phyloP scores from a whole-genome alignment of 2,113 vertebrate genomes.

The Ophthalmolycus amberensis region DNA sequence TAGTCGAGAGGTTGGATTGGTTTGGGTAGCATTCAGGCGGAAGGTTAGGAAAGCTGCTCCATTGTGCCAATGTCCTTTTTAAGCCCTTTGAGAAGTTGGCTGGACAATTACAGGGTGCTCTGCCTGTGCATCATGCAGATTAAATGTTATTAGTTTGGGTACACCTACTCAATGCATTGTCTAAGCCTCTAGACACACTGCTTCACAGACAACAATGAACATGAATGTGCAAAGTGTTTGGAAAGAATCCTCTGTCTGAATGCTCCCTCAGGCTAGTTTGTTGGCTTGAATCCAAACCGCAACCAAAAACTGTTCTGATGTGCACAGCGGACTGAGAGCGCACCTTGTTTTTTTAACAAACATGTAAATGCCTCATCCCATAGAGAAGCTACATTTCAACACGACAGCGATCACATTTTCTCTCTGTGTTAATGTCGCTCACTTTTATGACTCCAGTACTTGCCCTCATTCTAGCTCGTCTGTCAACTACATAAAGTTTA shows the following conservation, averaged over 20 bases:
- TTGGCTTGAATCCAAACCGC: slow-evolving; percentile 17
- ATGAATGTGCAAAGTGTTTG: slow-evolving; percentile 36
- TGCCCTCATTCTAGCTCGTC: background rate
- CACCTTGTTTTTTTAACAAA: background rate
- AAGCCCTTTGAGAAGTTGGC: slow-evolving; percentile 50
- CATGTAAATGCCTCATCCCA: background rate
- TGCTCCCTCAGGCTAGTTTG: slow-evolving; percentile 28
- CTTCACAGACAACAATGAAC: slow-evolving; percentile 39
- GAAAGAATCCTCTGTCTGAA: slow-evolving; percentile 31
- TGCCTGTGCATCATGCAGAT: slow-evolving; percentile 12
- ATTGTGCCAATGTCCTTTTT: slow-evolving; percentile 35
- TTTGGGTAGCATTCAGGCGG: background rate
- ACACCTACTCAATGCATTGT: slow-evolving; percentile 47
- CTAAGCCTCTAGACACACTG: slow-evolving; percentile 7
- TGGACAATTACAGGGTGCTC: slow-evolving; percentile 25
- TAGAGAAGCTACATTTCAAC: background rate
- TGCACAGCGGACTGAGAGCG: background rate
- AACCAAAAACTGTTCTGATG: background rate
- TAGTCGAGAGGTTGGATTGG: background rate
- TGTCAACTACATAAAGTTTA: background rate
- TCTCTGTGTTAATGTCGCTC: background rate
- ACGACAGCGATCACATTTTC: background rate
- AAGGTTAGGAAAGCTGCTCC: slow-evolving; percentile 16
- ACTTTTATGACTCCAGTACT: background rate
- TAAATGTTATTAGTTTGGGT: slow-evolving; percentile 50